phyloP scores from a whole-genome alignment of 2,797 vertebrate genomes.

The Enteromius thamalakanensis region DNA sequence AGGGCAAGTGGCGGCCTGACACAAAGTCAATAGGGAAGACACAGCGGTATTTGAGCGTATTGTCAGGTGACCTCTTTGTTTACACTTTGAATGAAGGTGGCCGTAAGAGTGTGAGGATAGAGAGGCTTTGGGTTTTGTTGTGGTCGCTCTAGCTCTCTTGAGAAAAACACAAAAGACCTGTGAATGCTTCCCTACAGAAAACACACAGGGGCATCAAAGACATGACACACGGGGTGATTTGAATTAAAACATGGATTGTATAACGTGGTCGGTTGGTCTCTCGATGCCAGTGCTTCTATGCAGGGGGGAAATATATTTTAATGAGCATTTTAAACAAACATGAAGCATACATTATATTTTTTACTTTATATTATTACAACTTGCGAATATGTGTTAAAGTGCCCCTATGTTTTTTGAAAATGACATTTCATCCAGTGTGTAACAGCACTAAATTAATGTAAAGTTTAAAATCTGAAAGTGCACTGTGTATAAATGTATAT shows the following conservation, averaged over 20 bases:
- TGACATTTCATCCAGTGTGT: too few relatives aligned
- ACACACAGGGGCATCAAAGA: not conserved
- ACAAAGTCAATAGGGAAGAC: constrained; percentile 77
- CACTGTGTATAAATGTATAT: too few relatives aligned
- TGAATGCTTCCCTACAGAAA: not conserved
- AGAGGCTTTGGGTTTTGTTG: constrained; percentile 10
- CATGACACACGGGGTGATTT: not conserved
- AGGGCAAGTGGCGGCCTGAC: constrained; percentile 78
- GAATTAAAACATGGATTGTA: not conserved
- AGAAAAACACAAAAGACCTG: not conserved
- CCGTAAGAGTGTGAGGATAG: not conserved
- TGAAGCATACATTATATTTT: not conserved
- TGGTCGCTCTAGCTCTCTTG: not conserved
- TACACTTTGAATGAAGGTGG: constrained; percentile 53
- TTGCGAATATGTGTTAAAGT: not conserved
- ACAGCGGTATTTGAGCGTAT: constrained; percentile 68
- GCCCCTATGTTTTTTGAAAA: too few relatives aligned
- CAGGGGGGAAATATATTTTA: not conserved
- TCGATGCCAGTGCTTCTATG: not conserved
- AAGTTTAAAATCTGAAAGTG: too few relatives aligned
- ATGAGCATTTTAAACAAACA: not conserved
- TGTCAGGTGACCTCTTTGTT: constrained; percentile 65
- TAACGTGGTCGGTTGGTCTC: not conserved
- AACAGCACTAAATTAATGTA: too few relatives aligned
- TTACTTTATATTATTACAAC: too few relatives aligned